Conservation (phyloP, 1,140 invertebrate species). For the Vanessa atalanta region DNA sequence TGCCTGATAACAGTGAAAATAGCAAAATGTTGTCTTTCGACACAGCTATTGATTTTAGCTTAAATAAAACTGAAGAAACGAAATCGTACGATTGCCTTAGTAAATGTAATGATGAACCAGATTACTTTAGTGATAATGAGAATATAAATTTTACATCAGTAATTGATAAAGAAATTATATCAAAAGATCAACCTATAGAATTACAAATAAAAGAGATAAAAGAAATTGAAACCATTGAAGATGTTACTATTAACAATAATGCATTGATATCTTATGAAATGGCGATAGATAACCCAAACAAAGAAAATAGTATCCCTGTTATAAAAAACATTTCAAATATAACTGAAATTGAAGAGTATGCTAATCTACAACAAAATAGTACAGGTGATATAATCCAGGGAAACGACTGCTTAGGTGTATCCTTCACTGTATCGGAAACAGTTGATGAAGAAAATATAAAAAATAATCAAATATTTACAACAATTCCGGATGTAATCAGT, state of each 20-base stretch:
- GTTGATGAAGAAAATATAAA: not conserved
- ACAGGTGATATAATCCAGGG: not conserved
- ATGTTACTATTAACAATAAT: not conserved
- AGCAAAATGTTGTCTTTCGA: conserved; percentile 28
- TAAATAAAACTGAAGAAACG: conserved; percentile 41
- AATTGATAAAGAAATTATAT: not conserved
- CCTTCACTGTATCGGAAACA: not conserved
- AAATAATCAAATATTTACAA: not conserved
- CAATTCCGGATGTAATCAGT: not conserved
- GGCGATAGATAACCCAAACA: not conserved
- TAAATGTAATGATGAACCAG: not conserved
- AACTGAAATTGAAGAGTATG: not conserved
- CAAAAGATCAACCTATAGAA: not conserved
- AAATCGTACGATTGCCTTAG: not conserved
- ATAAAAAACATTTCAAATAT: not conserved
- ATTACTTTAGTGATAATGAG: not conserved
- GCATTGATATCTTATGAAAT: not conserved
- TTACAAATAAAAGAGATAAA: not conserved
- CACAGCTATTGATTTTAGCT: conserved; percentile 65
- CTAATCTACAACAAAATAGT: not conserved
- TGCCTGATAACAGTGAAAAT: not conserved
- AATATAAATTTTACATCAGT: not conserved
- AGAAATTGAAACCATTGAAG: not conserved
- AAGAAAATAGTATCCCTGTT: conserved; percentile 16
- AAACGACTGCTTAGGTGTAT: not conserved